Evolutionary conservation across 2,797 vertebrate genomes (phyloP).

Genomic region (Micromesistius poutassou): DNA sequence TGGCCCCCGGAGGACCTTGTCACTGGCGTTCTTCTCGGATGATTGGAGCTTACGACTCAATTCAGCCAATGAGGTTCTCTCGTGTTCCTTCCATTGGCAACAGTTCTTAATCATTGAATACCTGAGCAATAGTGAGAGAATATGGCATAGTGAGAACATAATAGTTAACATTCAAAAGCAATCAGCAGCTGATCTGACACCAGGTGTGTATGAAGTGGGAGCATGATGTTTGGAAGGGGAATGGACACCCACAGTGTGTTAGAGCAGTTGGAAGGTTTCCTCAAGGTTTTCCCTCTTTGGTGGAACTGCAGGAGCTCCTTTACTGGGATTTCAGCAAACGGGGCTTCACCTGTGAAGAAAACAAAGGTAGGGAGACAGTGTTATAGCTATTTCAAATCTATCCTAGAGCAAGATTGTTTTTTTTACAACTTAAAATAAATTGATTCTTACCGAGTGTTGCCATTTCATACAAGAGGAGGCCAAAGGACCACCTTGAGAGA

Average conservation of each 20-base stretch:
- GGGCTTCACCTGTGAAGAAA: conserved; percentile 80
- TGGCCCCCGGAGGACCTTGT: conserved; percentile 77
- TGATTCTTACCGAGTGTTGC: conserved; percentile 83
- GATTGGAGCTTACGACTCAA: conserved; percentile 70
- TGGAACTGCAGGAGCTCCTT: conserved; percentile 83
- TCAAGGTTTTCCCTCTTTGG: conserved; percentile 83
- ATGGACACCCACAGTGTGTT: conserved; percentile 75
- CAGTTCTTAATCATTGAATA: conserved; percentile 84
- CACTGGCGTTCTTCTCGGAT: conserved; percentile 76
- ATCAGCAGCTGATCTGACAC: neutral
- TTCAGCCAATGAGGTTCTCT: conserved; percentile 73
- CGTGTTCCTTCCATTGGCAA: conserved; percentile 82
- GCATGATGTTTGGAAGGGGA: neutral
- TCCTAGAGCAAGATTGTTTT: neutral
- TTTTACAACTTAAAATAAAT: neutral
- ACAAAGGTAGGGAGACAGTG: neutral
- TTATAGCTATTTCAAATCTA: neutral
- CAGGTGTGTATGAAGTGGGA: neutral
- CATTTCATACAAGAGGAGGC: conserved; percentile 92
- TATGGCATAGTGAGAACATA: neutral
- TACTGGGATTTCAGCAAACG: conserved; percentile 82
- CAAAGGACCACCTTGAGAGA: conserved; percentile 89
- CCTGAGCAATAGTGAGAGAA: conserved; percentile 55
- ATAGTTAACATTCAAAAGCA: neutral
- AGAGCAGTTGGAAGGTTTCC: conserved; percentile 81